Percentiles rank a stretch among this genome's conserved stretches.
Conservation (phyloP, 1,140 invertebrate genomes). For the Zaprionus ornatus region DNA sequence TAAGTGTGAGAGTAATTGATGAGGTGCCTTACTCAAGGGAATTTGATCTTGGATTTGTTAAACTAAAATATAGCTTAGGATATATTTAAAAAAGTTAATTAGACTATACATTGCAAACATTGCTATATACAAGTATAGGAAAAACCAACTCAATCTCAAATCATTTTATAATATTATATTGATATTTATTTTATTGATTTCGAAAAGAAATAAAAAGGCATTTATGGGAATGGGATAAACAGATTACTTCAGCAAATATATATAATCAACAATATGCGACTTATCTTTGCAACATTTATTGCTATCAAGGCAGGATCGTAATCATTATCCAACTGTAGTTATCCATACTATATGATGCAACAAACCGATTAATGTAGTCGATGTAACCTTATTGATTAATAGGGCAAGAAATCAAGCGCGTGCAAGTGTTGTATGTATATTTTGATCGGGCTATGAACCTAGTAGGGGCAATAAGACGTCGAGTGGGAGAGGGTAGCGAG, state of each 20-base stretch:
- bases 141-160: too few relatives aligned
- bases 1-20: neutral
- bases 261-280: too few relatives aligned
- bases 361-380: neutral
- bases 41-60: neutral
- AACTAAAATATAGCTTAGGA: neutral
- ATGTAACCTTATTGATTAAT: constrained; percentile 16
- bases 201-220: too few relatives aligned
- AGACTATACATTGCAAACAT: too few relatives aligned
- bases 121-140: too few relatives aligned
- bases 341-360: neutral
- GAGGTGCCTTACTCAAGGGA: neutral
- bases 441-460: neutral
- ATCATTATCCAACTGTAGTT: too few relatives aligned
- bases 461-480: neutral
- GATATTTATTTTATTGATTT: too few relatives aligned
- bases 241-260: neutral
- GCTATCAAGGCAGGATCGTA: too few relatives aligned
- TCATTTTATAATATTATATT: too few relatives aligned
- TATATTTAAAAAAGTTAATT: too few relatives aligned
- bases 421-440: constrained; percentile 17
- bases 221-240: neutral
- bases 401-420: constrained; percentile 30
- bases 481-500: neutral
- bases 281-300: too few relatives aligned